Evolutionary conservation across 1,140 invertebrate genomes (phyloP), one percentile per base, ranked within the genome.

Genomic region (Lamellibrachia luymesi): DNA sequence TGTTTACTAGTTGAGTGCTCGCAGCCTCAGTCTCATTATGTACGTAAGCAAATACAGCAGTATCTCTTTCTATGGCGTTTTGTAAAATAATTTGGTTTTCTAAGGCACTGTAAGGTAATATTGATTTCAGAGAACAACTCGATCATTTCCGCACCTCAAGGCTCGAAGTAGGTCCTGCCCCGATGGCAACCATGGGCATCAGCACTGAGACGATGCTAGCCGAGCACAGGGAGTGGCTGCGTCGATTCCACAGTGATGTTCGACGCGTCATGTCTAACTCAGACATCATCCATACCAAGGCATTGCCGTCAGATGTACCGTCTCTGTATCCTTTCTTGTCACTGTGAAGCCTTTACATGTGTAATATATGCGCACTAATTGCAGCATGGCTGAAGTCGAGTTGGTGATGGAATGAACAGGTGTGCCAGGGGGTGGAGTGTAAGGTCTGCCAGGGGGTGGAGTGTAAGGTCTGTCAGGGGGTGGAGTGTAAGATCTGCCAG

Each of bases 221-320:
- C 2, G 27, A 93, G 50, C 93, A 93, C 92, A 56, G 92, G 22
- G 51, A 93, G 50, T 93, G 93, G 93, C 93, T 93, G 92, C 51
- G 80, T 25, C 27, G 56, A n/a, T 93, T 80, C 49, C 92, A 93
- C n/a, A 51, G 92, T 56, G 93, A 93, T 17, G 64, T 80, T 80
- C 64, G 64, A 80, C 64, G 64, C 25, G 64, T 80, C 64, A 80
- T 80, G 64, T 22, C 64, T 80, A 80, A 80, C 13, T 80, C 64
- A 22, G 64, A 80, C 25, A 17, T 80, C 64, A 80, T 80, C 64
- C 13, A 80, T 22, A 80, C 64, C 8, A 80, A 80, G 64, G 64
- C 64, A 80, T 80, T 80, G 64, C 64, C 64, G 1, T 22, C 64
- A 80, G 64, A 80, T 22, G 17, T 80, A 22, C 64, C 64, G 2